Conservation (phyloP, 2,797 vertebrate species). For the Pteronotus mesoamericanus region DNA sequence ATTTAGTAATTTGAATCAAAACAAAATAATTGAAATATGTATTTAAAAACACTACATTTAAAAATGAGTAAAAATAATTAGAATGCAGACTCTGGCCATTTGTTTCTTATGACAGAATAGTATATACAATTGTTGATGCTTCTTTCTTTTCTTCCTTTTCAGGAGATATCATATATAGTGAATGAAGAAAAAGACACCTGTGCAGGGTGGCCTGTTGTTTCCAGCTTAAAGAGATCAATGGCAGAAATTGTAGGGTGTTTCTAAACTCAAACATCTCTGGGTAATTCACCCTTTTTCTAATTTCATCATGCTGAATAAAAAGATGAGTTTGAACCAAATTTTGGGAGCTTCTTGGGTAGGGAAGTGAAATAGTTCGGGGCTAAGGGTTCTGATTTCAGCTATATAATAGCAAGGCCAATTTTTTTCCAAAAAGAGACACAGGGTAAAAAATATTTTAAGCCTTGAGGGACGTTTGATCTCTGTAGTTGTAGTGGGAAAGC, state of each 20-base stretch:
- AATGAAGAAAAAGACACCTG: not conserved
- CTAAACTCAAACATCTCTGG: not conserved
- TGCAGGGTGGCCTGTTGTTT: not conserved
- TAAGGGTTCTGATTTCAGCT: not conserved
- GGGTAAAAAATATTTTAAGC: not conserved
- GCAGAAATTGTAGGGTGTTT: not conserved
- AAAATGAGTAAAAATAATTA: not conserved
- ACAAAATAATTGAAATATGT: conserved; percentile 45
- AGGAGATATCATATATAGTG: not conserved
- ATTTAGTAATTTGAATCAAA: conserved; percentile 46
- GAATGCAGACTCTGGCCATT: not conserved
- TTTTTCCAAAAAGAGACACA: not conserved
- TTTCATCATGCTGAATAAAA: not conserved
- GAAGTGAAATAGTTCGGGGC: not conserved
- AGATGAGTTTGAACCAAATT: not conserved
- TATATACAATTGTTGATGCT: not conserved
- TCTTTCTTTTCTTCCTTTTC: not conserved
- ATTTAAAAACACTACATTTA: not conserved
- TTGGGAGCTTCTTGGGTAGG: not conserved
- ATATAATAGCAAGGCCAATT: not conserved
- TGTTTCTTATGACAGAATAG: conserved; percentile 34
- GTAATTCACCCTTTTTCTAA: not conserved
- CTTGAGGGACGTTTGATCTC: not conserved
- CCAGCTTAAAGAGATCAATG: not conserved
- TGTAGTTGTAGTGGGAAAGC: not conserved